Base-by-base conservation (phyloP, 2,797 vertebrate species). In the Phalanger gymnotis region DNA sequence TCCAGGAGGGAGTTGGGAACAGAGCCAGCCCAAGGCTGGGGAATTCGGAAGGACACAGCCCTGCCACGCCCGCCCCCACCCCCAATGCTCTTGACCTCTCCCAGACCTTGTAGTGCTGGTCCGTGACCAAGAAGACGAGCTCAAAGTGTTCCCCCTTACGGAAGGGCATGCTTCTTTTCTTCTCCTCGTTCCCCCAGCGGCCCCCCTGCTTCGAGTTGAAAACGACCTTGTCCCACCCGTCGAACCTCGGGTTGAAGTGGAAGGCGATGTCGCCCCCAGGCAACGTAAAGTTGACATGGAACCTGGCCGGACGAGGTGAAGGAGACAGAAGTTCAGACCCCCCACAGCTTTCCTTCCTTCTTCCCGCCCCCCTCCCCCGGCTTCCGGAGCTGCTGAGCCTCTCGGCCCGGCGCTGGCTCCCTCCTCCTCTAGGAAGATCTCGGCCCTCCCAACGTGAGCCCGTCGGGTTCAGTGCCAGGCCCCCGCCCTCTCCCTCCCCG, bases 201-300 rank as follows among this genome's bases (percentile, higher is more conserved):
- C 98, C 99, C 0, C 96, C 92, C 95, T 98, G 98, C 40, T 93
- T 95, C 0, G 98, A 91, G 98, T 99, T 99, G 96, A 99, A 99
- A 52, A 99, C 98, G 81, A 99, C 99, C 90, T 99, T 99, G 98
- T 99, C 99, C 98, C 98, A 96, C 91, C 99, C 98, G 0, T 99
- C 99, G 7, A 99, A 99, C 0, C 99, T 99, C 12, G 99, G 99
- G 91, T 99, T 99, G 97, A 99, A 97, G 98, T 99, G 99, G 11
- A 99, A 97, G 90, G 99, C 99, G 0, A 99, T 91, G 94, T 99
- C 99, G 0, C 98, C 96, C 47, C 97, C 98, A 0, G 98, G 98
- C 0, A 98, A 98, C 25, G 97, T 58, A 87, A 99, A 98, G 98
- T 99, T 99, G 93, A 99, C 96, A 0, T 1, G 30, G 93, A 98